Percentiles rank a stretch among this genome's conserved stretches.
phyloP scores from a whole-genome alignment of 2,113 vertebrate species.

The Heloderma charlesbogerti region DNA sequence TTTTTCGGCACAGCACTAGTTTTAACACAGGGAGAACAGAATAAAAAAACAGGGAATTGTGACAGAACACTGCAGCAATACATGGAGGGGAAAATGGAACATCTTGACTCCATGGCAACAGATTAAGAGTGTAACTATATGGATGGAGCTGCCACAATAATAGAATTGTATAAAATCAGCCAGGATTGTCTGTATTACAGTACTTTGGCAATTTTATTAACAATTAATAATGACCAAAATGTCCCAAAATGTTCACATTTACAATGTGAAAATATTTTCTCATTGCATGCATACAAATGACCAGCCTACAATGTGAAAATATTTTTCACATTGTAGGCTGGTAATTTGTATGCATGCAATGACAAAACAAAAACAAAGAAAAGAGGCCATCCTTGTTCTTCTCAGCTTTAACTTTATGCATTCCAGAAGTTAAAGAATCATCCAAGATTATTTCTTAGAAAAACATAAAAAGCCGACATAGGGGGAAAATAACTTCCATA shows the following conservation, averaged over 20 bases:
- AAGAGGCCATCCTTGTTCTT: background rate
- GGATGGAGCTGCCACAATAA: background rate
- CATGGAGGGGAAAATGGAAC: background rate
- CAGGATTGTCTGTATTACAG: background rate
- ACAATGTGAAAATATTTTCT: no score
- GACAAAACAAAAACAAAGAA: background rate
- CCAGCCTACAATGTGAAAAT: no score
- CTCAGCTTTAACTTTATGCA: background rate
- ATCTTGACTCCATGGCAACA: background rate
- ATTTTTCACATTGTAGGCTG: background rate
- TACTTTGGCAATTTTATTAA: background rate
- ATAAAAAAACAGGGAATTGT: background rate
- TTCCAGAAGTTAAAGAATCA: rapidly evolving
- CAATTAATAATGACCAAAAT: background rate
- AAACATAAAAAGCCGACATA: background rate
- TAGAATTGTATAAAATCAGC: background rate
- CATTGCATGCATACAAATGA: no score
- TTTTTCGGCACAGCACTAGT: no score
- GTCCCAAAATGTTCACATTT: no score
- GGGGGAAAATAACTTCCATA: constrained; percentile 23
- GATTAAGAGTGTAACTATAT: background rate
- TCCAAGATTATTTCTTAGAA: background rate
- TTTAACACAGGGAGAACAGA: background rate
- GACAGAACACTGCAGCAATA: background rate
- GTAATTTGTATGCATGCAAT: background rate